Evolutionary conservation across 2,113 vertebrate species (phyloP), one percentile per base, ranked within the genome.

Genomic region (Antennarius striatus): DNA sequence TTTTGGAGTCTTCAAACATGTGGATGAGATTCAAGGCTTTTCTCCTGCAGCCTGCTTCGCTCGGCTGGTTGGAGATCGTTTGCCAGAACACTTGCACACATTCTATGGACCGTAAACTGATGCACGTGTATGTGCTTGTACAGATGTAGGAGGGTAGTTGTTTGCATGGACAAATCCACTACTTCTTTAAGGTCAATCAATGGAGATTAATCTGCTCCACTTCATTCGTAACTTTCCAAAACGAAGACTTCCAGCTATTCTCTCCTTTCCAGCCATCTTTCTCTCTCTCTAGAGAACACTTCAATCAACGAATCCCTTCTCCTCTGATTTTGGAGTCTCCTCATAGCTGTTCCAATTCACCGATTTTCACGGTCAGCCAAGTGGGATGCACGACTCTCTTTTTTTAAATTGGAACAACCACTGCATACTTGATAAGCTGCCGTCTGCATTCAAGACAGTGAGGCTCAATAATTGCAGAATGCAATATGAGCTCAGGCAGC

Each of bases 341-440:
- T 75, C 62, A 56, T 9, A 49, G 65, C 65, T 72, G 64, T 71
- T 50, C 53, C 22, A 22, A 22, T 54, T 48, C 55, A 30, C 60
- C 75, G 63, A 85, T 59, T 73, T 68, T 75, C 63, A 71, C 36
- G 46, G 75, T 85, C 67, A 58, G 74, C 50, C 57, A 70, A 74
- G 63, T 77, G 51, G 22, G 22, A 22, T 22, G 22, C 22, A 22
- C 22, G 22, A 1, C 22, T 22, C 22, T 22, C n/a, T 22, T 22
- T 22, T 56, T 63, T 36, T 56, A 71, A 73, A 73, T 71, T 78
- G 85, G 78, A 88, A 70, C 68, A 49, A 67, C 63, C 54, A 9
- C 75, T 76, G 80, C 81, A 81, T 88, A 81, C 71, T 72, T 80
- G 30, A 83, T 77, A 78, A 72, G 71, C 80, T 71, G 4, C 56